Evolutionary conservation across 92 coral and sea anemone species (phyloP), one percentile per base, ranked within the genome.

Genomic region (Plumapathes pennacea): DNA sequence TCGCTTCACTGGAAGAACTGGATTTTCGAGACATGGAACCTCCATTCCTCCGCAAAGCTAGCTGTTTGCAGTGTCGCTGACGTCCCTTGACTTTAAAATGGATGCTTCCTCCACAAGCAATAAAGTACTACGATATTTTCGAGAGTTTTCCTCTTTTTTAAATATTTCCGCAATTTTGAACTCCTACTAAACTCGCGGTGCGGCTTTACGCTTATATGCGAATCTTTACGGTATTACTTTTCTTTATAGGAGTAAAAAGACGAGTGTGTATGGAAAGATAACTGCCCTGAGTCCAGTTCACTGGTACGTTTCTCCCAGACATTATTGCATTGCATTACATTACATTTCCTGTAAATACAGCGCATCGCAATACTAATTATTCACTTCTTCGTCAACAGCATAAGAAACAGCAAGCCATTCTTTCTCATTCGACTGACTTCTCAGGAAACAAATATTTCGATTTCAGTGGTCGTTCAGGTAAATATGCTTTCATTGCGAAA

Each of bases 261-360:
- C 21, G 41, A 47, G 32, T 5, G 47, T 88, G 15, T 33, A 53
- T 34, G 96, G 96, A 14, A 46, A 63, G 36, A 48, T 88, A 28
- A 78, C 49, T 41, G 69, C 87, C 7, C 25, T 88, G 28, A 78
- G 96, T 44, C 85, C 90, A 67, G 58, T 79, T 34, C 87, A 88
- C 63, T 63, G 80, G 96, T 78, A 78, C 71, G 53, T 26, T 8
- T 28, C 15, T 12, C 46, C 2, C 18, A 38, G 12, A 32, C 25
- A 5, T 48, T 3, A 0, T n/a, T 0, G 25, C 25, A 3, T 4
- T 11, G 25, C n/a, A 23, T 5, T 32, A 48, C 13, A 48, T 6
- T 4, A 20, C 8, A 8, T 18, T 48, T 0, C 4, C 25, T 4
- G 25, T 15, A 5, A 43, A n/a, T 43, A n/a, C n/a, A 5, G 54